Conservation (phyloP, 92 coral and sea anemone genomes). For the Phenganax marumi region DNA sequence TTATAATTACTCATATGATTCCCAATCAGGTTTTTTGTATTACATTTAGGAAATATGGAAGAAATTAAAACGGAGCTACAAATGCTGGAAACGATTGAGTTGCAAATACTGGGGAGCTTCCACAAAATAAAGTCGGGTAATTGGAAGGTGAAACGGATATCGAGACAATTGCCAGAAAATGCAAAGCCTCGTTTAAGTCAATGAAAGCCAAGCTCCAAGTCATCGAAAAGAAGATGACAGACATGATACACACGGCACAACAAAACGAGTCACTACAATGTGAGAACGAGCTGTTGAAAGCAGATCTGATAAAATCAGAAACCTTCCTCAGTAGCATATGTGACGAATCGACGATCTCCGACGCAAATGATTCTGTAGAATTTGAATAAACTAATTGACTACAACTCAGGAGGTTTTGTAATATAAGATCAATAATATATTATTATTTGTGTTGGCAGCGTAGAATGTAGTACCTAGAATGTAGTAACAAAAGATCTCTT, state of each 20-base stretch:
- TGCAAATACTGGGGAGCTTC: slow-evolving; percentile 34
- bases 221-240: slow-evolving; percentile 13
- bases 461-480: slow-evolving; percentile 2
- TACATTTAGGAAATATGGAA: slow-evolving; percentile 5
- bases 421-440: not conserved
- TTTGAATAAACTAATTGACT: not conserved
- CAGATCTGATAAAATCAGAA: not conserved
- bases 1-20: not conserved
- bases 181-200: slow-evolving; percentile 8
- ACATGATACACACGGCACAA: not conserved
- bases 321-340: not conserved
- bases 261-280: not conserved
- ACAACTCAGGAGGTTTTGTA: slow-evolving; percentile 3
- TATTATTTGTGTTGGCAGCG: slow-evolving; percentile 1
- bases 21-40: not conserved
- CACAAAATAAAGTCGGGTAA: slow-evolving; percentile 31
- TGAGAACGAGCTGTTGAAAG: slow-evolving; percentile 1
- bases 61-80: slow-evolving; percentile 7
- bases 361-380: not conserved
- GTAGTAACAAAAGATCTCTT: not conserved
- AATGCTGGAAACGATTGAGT: slow-evolving; percentile 28
- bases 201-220: not conserved
- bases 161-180: slow-evolving; percentile 26
- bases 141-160: slow-evolving; percentile 32
- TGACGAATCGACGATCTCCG: slow-evolving; percentile 3